Conservation (phyloP, 2,888 invertebrate genomes). For the Agrotis exclamationis region DNA sequence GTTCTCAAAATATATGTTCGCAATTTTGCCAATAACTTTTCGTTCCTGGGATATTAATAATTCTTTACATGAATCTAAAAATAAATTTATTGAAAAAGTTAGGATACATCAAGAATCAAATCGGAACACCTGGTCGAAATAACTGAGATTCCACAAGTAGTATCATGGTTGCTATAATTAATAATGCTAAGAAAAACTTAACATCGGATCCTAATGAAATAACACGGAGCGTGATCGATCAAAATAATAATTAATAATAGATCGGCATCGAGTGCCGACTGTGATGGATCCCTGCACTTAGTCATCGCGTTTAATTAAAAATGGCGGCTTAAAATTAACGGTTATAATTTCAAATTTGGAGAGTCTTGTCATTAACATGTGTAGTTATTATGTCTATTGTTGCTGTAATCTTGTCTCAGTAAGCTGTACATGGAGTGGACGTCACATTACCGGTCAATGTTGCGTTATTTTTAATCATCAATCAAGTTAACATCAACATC, state of each 20-base stretch:
- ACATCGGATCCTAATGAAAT: slow-evolving; percentile 86
- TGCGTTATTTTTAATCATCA: slow-evolving; percentile 81
- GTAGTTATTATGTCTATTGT: slow-evolving; percentile 64
- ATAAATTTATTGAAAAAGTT: neutral
- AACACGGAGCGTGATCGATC: slow-evolving; percentile 89
- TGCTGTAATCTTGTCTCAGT: slow-evolving; percentile 65
- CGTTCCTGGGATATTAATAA: slow-evolving; percentile 27
- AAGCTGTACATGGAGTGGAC: slow-evolving; percentile 59
- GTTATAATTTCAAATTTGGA: slow-evolving; percentile 83
- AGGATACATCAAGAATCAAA: slow-evolving; percentile 12
- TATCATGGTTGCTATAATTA: slow-evolving; percentile 73
- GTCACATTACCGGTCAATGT: slow-evolving; percentile 69
- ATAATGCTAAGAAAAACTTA: slow-evolving; percentile 81
- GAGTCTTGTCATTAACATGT: slow-evolving; percentile 78
- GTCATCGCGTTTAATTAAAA: slow-evolving; percentile 91
- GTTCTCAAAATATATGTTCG: slow-evolving; percentile 53
- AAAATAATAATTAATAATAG: slow-evolving; percentile 91
- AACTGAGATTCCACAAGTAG: slow-evolving; percentile 52
- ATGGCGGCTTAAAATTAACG: slow-evolving; percentile 86
- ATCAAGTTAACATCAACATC: slow-evolving; percentile 74
- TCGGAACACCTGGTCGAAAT: slow-evolving; percentile 57
- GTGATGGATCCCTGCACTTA: slow-evolving; percentile 88
- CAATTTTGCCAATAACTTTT: slow-evolving; percentile 40
- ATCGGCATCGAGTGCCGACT: slow-evolving; percentile 82
- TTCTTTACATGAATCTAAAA: neutral